Evolutionary conservation across 2,113 vertebrate species (phyloP), one percentile per base, ranked within the genome.

Genomic region (Callospermophilus lateralis): DNA sequence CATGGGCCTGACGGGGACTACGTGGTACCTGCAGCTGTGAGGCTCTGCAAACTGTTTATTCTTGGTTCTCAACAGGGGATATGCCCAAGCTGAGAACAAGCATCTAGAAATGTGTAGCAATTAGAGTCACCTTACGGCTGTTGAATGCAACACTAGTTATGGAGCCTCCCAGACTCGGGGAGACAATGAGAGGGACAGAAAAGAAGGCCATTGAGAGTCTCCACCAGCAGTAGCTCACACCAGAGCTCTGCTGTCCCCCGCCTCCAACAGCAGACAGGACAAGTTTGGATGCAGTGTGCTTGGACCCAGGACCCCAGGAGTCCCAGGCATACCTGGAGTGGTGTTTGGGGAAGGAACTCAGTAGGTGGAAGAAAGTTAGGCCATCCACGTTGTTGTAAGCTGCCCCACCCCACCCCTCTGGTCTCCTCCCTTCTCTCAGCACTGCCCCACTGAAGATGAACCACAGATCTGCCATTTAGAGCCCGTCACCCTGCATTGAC

Each of bases 61-160:
- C 34, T 17, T 45, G 1, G 16, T 32, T 22, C 89, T 8, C 6
- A 6, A n/a, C 12, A 3, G n/a, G 67, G 67, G 15, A 30, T 5
- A 12, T 3, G 2, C 10, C 22, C 2, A 61, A 4, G 3, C 16
- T 2, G 37, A 53, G 70, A 9, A 30, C 3, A 19, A 4, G 63
- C 90, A 15, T 32, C 22, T 8, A 6, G 81, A 22, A 81, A 22
- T 2, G 0, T 3, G 0, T 0, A 30, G 13, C 32, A 34, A 0
- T 11, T 2, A 0, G 55, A 51, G 8, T 1, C 1, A 12, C 0
- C 19, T 13, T 13, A 8, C 3, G 15, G 32, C 73, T 9, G 0
- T 24, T 9, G 13, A 22, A 4, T 20, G n/a, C 39, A n/a, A 37
- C 30, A 3, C 2, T 30, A 3, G 34, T 13, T 10, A n/a, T 8